Conservation (phyloP, 2,797 vertebrate genomes). For the Oreochromis mossambicus region DNA sequence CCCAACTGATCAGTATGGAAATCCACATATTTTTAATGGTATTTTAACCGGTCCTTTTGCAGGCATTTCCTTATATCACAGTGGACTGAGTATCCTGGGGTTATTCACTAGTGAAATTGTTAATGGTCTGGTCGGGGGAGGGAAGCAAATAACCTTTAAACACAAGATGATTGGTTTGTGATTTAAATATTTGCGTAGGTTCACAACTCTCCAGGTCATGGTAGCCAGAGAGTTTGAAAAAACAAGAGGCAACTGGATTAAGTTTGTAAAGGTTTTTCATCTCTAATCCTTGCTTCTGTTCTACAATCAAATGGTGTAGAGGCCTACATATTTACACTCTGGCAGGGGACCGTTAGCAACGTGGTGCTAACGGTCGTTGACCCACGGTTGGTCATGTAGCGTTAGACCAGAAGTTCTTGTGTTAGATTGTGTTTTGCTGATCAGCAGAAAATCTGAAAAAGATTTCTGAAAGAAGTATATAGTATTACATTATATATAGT, state of each 20-base stretch:
- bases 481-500: not conserved
- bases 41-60: not conserved
- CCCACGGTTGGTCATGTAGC: not conserved
- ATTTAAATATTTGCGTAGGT: not conserved
- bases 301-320: not conserved
- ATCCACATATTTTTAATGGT: not conserved
- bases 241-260: not conserved
- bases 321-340: not conserved
- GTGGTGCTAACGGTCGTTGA: not conserved
- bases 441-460: not conserved
- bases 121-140: not conserved
- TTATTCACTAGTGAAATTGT: not conserved
- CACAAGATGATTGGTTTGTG: not conserved
- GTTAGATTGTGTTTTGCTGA: not conserved
- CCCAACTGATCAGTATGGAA: not conserved
- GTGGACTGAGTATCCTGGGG: not conserved
- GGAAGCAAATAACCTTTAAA: not conserved
- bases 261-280: not conserved
- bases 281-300: not conserved
- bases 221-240: not conserved
- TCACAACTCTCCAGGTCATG: not conserved
- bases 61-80: not conserved
- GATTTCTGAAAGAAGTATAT: not conserved
- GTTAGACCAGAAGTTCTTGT: not conserved
- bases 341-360: not conserved